Base-by-base conservation (phyloP, 2,113 vertebrate genomes). In the Callopanchax toddi region DNA sequence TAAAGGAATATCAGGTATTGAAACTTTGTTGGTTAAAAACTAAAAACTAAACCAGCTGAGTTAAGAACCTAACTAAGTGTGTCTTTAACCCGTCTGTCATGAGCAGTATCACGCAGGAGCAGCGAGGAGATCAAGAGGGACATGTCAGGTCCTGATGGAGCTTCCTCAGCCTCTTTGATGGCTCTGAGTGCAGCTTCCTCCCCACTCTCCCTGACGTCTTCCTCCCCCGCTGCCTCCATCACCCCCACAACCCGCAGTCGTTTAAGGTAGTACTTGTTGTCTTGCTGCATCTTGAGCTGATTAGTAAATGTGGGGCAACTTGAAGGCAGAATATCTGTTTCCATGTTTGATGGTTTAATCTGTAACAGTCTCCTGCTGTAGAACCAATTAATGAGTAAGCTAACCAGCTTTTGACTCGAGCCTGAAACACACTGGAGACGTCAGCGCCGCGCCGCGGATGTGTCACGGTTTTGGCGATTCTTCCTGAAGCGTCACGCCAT, bases 41-140 rank as follows among this genome's bases (percentile, higher is more conserved):
- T n/a, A n/a, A n/a, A n/a, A n/a, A n/a, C n/a, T n/a, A n/a, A n/a
- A n/a, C n/a, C n/a, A n/a, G n/a, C n/a, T 20, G 3, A n/a, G 6
- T 68, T 21, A 15, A n/a, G n/a, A n/a, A n/a, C n/a, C n/a, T n/a
- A n/a, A n/a, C n/a, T n/a, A n/a, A n/a, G n/a, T 34, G 9, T 10
- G 42, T 45, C 7, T 55, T 2, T 49, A 11, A 0, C 17, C 46
- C 9, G 3, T 37, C 2, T 76, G 44, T 82, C 26, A 59, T 18
- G 13, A 42, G 2, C 60, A 97, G 95, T 95, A 32, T 95, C 96
- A 65, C 94, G 95, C 26, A 90, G 96, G 63, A 96, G 96, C 62
- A 96, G 95, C 52, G 96, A 98, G 83, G 96, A 98, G 81, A 93
- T 97, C 59, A 97, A 97, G 57, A 89, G 96, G 53, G 96, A 98